Base-by-base conservation (phyloP, 2,888 invertebrate species). In the Epistrophella euchroma region DNA sequence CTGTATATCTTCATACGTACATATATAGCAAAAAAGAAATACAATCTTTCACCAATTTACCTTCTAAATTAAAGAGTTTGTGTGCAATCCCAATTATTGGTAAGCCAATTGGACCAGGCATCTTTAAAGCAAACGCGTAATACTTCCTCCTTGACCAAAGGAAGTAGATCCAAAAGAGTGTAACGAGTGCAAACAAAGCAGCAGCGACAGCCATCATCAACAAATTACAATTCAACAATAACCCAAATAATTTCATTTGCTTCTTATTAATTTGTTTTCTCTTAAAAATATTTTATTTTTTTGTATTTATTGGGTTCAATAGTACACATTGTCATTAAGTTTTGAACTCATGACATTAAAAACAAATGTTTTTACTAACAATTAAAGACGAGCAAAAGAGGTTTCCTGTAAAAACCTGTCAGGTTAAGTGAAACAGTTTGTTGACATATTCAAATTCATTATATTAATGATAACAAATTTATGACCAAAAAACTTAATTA, bases 61-160 rank as follows among this genome's bases (percentile, higher is more conserved):
- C 90, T 85, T 90, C 89, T 10, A 91, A 90, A 84, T 90, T 90
- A 90, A 90, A 90, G 89, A 91, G 90, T 60, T 91, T 88, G 37
- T 90, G 73, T 0, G 90, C 91, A 80, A 91, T 80, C 28, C 91
- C 91, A 25, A 91, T 88, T 9, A 91, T 83, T 0, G 91, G 91
- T 81, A 90, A 88, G 6, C 92, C 92, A 13, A 90, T n/a, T 4
- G 92, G 91, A 3, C 92, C 91, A 9, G 89, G 89, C 35, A 91
- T 58, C 55, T 91, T 89, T 88, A 88, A 89, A 13, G 90, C 91
- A 1, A 89, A 89, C 55, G 84, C 88, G 40, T 91, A 91, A 43
- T 88, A 91, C 28, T 88, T 89, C 10, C 92, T 88, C 11, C 92
- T 89, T 7, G 90, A 90, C 91, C 92, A 91, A 25, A 91, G 75